Conservation (phyloP, 1,140 invertebrate genomes). For the Nasonia giraulti region DNA sequence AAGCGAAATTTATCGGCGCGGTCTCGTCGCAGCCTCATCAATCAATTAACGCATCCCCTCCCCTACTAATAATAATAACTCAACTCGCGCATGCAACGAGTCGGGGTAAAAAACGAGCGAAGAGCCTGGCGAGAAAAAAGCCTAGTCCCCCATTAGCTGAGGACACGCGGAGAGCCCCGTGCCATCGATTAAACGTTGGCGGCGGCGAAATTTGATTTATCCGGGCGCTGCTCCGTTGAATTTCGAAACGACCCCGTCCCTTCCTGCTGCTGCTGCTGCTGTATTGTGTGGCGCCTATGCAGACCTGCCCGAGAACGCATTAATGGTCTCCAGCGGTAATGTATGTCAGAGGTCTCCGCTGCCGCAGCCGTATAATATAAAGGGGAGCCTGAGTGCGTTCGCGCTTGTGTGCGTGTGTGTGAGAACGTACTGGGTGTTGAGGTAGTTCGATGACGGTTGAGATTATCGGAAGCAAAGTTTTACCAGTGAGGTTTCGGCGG, state of each 20-base stretch:
- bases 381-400: neutral
- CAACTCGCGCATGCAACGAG: neutral
- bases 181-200: conserved; percentile 33
- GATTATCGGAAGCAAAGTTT: neutral
- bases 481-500: neutral
- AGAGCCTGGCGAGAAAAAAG: neutral
- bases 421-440: no score
- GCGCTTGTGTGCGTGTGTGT: neutral
- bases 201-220: conserved; percentile 41
- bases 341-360: conserved; percentile 26
- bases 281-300: conserved; percentile 23
- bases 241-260: conserved; percentile 10
- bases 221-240: conserved; percentile 24
- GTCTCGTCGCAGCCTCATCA: neutral
- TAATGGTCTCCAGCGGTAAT: conserved; percentile 21
- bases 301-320: conserved; percentile 3
- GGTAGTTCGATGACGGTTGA: neutral
- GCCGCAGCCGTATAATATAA: neutral
- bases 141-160: neutral
- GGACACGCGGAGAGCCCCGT: neutral
- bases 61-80: neutral
- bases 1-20: neutral
- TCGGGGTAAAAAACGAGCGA: neutral
- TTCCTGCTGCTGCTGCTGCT: neutral
- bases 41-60: conserved; percentile 11